Evolutionary conservation across 2,113 vertebrate genomes (phyloP), one percentile per base, ranked within the genome.

Genomic region (Peromyscus maniculatus): DNA sequence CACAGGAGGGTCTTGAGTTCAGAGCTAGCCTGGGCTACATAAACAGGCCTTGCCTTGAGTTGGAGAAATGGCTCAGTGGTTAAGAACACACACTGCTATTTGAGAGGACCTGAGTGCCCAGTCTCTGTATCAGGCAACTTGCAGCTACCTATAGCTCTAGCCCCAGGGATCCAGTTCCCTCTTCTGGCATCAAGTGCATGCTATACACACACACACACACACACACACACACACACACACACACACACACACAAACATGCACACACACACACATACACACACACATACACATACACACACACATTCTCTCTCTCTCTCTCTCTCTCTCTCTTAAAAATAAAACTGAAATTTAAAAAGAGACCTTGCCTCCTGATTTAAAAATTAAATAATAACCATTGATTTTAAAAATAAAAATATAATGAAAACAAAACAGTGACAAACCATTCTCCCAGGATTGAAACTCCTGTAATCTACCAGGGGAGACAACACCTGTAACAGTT

Each of bases 401-500:
- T 80, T 80, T 39, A 84, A 84, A 62, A 84, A 43, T 36, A 49
- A 36, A 57, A 5, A 52, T 55, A 72, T 55, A 88, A 72, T n/a
- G 17, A 57, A 87, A 71, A n/a, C 13, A 36, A 33, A 36, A 36
- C 21, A 55, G 55, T 9, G 22, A 17, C 67, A 69, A 55, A 12
- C 49, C 46, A 88, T 15, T 67, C 59, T 39, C 57, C 33, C 31
- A 10, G 49, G 26, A 69, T 7, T 7, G 64, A 10, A 22, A 83
- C n/a, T 2, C 28, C 90, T 84, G 5, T 36, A 9, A 0, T 16
- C 13, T 22, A 17, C 24, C 8, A 1, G 52, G 16, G 11, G 33
- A 79, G 17, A 7, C 22, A n/a, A 64, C 0, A 0, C 16, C 10
- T 11, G 11, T 21, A 33, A 11, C 49, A 3, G 46, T 10, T 1